Base-by-base conservation (phyloP, 1,140 invertebrate species). In the Pseudomyrmex dendroicus region DNA sequence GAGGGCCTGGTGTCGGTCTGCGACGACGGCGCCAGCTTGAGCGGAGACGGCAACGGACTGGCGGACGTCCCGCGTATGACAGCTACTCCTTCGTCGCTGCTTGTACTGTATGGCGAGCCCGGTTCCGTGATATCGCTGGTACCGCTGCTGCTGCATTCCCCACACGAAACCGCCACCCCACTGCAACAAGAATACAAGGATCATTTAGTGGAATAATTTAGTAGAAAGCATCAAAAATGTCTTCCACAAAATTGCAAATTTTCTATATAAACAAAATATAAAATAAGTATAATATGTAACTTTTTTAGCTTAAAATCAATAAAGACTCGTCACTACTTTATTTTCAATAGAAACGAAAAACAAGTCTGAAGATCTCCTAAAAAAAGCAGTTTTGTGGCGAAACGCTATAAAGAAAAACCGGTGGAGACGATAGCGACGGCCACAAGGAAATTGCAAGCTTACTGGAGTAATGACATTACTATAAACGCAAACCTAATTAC, bases 81-180 rank as follows among this genome's bases (percentile, higher is more conserved):
- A 0, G 89, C 92, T 76, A 94, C 89, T 52, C 93, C 94, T 22
- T 94, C 94, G 91, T 94, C 94, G 85, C 93, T 93, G 61, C 94
- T 93, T 46, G 96, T 96, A 92, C 96, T 97, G 92, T 96, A 97
- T 83, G 97, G 97, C 56, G 97, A 97, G 48, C 96, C 96, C 48
- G 97, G 97, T 92, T 98, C 97, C 80, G 97, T 96, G 88, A 96
- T 96, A 93, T 97, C 96, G 91, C 96, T 97, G 68, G 96, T 96
- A 48, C 95, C 96, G 86, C 96, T 96, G 91, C 95, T 96, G 90
- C 93, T 93, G 91, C 95, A 95, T 86, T 96, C 96, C 15, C 96
- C 96, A 88, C 96, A 96, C 82, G 96, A 94, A 35, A 96, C 95
- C 57, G 96, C 96, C 64, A 97, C 96, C 56, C 96, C 96, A 95